Conservation (phyloP, 2,113 vertebrate genomes). For the Serilophus lunatus region DNA sequence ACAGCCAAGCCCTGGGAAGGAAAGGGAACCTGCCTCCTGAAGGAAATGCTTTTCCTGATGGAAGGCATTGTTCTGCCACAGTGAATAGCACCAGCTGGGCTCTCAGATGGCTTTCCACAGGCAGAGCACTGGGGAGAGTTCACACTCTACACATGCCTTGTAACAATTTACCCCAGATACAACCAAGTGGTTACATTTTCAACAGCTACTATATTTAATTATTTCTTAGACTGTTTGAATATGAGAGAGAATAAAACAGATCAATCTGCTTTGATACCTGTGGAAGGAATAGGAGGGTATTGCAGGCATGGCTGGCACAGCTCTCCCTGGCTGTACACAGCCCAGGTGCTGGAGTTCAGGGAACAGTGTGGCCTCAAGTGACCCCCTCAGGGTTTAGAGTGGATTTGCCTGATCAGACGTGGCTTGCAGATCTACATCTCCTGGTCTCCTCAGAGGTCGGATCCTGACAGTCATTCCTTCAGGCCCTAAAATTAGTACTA, state of each 20-base stretch:
- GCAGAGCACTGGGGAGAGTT: neutral
- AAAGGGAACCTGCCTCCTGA: neutral
- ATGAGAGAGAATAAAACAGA: neutral
- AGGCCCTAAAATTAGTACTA: neutral
- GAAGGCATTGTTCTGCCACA: neutral
- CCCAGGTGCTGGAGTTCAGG: neutral
- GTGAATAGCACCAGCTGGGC: neutral
- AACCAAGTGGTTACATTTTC: neutral
- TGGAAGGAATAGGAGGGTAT: neutral
- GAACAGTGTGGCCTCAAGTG: neutral
- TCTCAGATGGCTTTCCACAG: neutral
- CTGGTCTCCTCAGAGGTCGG: neutral
- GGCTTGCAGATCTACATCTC: neutral
- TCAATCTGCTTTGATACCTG: accelerated
- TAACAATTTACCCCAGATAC: neutral
- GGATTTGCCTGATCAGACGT: neutral
- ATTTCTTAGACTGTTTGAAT: neutral
- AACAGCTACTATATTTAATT: neutral
- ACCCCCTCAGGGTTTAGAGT: neutral
- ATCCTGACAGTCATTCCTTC: neutral
- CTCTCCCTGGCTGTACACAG: neutral
- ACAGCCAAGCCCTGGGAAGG: neutral
- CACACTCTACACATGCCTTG: neutral
- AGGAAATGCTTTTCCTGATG: no score
- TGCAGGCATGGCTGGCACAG: neutral